Evolutionary conservation across 35 echinoderm and acorn worm species (phyloP).

Genomic region (Chiridota heheva): DNA sequence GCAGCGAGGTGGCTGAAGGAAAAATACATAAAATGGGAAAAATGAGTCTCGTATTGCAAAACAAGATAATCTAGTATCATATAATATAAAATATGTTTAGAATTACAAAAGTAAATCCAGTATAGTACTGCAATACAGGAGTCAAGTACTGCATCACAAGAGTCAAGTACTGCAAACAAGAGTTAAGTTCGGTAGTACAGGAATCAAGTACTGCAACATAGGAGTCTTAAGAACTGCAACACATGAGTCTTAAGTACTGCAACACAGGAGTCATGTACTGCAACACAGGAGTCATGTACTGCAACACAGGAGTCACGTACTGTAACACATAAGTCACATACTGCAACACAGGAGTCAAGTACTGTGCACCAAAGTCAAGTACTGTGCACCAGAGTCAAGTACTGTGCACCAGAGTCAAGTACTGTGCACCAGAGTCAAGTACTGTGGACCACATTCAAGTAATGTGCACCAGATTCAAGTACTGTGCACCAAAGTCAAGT

Average conservation of each 20-base stretch:
- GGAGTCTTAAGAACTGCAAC: too few relatives aligned
- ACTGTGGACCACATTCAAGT: too few relatives aligned
- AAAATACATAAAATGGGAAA: not conserved
- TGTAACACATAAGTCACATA: not conserved
- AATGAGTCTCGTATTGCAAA: not conserved
- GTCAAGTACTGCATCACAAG: not conserved
- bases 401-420: too few relatives aligned
- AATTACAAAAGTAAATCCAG: not conserved
- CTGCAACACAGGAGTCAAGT: not conserved
- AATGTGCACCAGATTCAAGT: too few relatives aligned
- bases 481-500: too few relatives aligned
- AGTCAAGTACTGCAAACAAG: not conserved
- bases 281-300: not conserved
- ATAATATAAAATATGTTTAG: not conserved
- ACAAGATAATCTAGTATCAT: not conserved
- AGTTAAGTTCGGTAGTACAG: too few relatives aligned
- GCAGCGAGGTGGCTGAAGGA: constrained; percentile 35
- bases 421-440: not conserved
- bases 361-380: too few relatives aligned
- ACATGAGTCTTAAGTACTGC: too few relatives aligned
- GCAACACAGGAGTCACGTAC: not conserved
- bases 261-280: not conserved
- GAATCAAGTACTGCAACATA: too few relatives aligned
- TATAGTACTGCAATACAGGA: not conserved
- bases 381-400: too few relatives aligned